Evolutionary conservation across 2,797 vertebrate species (phyloP).

Genomic region (Babyrousa celebensis): DNA sequence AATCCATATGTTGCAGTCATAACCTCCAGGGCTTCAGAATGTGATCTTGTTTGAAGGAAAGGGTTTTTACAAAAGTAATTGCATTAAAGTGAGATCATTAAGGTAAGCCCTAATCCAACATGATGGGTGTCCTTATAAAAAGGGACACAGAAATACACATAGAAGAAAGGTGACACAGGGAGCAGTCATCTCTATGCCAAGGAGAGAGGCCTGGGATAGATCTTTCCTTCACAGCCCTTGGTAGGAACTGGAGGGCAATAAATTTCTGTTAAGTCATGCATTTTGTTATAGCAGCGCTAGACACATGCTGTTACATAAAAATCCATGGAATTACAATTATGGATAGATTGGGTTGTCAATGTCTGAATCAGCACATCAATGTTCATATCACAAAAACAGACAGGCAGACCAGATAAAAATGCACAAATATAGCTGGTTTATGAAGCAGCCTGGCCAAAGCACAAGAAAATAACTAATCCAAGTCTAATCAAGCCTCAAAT

Average conservation of each 20-base stretch:
- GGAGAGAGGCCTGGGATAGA: neutral
- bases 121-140: neutral
- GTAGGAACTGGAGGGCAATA: neutral
- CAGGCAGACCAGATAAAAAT: neutral
- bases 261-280: neutral
- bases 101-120: neutral
- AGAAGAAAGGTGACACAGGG: neutral
- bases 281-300: neutral
- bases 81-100: neutral
- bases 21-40: neutral
- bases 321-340: neutral
- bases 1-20: neutral
- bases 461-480: neutral
- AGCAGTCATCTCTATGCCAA: neutral
- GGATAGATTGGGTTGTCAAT: neutral
- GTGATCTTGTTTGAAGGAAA: neutral
- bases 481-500: neutral
- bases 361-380: neutral
- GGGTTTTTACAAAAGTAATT: neutral
- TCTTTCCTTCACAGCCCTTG: neutral
- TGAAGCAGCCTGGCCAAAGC: neutral
- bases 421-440: neutral
- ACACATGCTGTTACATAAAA: neutral
- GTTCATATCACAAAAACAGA: neutral
- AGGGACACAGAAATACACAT: neutral